A percentile compares a stretch with the other conserved stretches of the same genome.
Evolutionary conservation across 2,797 vertebrate genomes (phyloP).

Genomic region (Hybognathus amarus): DNA sequence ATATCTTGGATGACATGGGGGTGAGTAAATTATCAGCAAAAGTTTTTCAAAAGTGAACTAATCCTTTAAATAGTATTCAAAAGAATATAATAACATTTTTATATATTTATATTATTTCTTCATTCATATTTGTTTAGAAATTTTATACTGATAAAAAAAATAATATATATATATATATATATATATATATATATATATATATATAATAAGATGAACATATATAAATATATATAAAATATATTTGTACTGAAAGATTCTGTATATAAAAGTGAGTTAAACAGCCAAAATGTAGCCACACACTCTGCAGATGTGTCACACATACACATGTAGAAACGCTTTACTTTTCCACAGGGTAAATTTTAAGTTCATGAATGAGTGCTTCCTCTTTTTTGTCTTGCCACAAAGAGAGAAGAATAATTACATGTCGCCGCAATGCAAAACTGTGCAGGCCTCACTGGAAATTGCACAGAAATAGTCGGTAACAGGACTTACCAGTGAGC

Average conservation of each 20-base stretch:
- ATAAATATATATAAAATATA: too few relatives aligned
- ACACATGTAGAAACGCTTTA: conserved; percentile 53
- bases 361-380: conserved; percentile 59
- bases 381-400: conserved; percentile 54
- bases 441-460: conserved; percentile 37
- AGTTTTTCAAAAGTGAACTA: too few relatives aligned
- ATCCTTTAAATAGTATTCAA: not conserved
- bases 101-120: not conserved
- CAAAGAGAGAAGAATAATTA: conserved; percentile 67
- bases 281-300: not conserved
- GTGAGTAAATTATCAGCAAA: too few relatives aligned
- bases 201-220: too few relatives aligned
- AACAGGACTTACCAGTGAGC: conserved; percentile 88
- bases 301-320: conserved; percentile 50
- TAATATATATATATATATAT: too few relatives aligned
- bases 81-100: not conserved
- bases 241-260: not conserved
- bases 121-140: not conserved
- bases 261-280: not conserved
- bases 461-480: conserved; percentile 54
- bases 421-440: conserved; percentile 41
- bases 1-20: too few relatives aligned
- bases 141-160: not conserved
- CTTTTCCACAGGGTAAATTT: conserved; percentile 59
- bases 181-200: too few relatives aligned